These are phyloP conservation scores for Chymomyza fuscimana DNA, from an alignment of 2,888 invertebrate species.

Conservation along the genomic window DNA sequence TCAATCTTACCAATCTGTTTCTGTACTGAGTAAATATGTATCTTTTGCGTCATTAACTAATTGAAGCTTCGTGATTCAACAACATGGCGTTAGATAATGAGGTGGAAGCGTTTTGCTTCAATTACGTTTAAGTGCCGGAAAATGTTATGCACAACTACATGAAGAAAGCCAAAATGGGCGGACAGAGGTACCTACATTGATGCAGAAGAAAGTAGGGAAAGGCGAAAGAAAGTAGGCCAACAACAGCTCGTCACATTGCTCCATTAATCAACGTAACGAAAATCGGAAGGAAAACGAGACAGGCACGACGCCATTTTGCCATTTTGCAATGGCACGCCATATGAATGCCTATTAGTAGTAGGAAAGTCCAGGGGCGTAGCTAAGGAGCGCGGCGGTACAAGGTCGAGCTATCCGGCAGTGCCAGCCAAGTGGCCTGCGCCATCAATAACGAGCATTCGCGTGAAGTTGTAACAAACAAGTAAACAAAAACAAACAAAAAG, in stretches of 20 bases:
- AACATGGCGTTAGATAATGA: conserved; percentile 57
- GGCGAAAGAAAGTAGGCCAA: conserved; percentile 22
- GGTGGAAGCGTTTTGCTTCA: conserved; percentile 65
- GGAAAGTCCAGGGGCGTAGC: neutral
- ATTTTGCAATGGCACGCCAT: conserved; percentile 58
- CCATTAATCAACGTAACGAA: conserved; percentile 65
- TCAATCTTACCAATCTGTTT: conserved; percentile 35
- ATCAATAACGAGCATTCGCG: conserved; percentile 64
- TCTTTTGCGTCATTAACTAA: conserved; percentile 65
- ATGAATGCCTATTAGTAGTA: conserved; percentile 55
- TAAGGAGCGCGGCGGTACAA: conserved; percentile 39
- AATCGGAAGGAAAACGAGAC: conserved; percentile 38
- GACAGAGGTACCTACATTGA: neutral
- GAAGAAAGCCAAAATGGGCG: conserved; percentile 44
- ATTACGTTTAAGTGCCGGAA: conserved; percentile 72
- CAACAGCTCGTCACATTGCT: conserved; percentile 38
- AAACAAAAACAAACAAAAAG: conserved; percentile 51
- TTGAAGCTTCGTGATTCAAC: conserved; percentile 68
- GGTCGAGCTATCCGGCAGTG: conserved; percentile 54
- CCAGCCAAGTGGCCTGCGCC: conserved; percentile 50
- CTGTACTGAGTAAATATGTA: conserved; percentile 34
- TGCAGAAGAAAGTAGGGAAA: neutral
- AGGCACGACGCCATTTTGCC: conserved; percentile 56
- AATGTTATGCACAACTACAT: conserved; percentile 56
- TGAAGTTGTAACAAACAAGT: conserved; percentile 58